Percentiles rank a stretch among this genome's conserved stretches.
Evolutionary conservation across 1,140 invertebrate genomes (phyloP).

Genomic region (Apis mellifera): Amel_HAv3.1 CM009938.2:12627001-12627500

Average conservation of each 20-base stretch:
- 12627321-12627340: neutral
- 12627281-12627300: constrained; percentile 99
- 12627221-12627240: constrained; percentile 86
- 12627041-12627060: no score
- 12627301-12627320: constrained; percentile 79
- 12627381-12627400: neutral
- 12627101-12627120: no score
- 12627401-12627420: neutral
- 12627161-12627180: no score
- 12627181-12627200: no score
- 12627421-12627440: neutral
- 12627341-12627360: neutral
- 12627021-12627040: no score
- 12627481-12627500: neutral
- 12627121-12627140: no score
- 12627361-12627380: neutral
- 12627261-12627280: constrained; percentile 99
- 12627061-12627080: no score
- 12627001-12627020: no score
- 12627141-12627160: no score
- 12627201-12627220: no score
- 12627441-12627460: neutral
- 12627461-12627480: neutral
- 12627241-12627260: constrained; percentile 99
- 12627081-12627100: no score